Base-by-base conservation (phyloP, 2,888 invertebrate genomes). In the Diloba caeruleocephala region DNA sequence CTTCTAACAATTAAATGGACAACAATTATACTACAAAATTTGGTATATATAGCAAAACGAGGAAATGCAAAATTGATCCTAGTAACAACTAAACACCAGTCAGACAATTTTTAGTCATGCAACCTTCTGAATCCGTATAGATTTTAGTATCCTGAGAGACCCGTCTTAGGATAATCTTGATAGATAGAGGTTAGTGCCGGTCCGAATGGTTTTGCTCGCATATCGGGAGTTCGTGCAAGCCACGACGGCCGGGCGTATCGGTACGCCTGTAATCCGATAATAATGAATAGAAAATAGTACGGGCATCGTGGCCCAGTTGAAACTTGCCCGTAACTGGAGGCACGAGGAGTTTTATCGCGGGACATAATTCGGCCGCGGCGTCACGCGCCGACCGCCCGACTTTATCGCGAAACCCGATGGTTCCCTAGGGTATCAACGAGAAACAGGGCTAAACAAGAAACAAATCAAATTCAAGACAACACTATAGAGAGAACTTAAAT, bases 261-360 rank as follows among this genome's bases (percentile, higher is more conserved):
- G 73, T 72, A 78, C 66, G 73, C 73, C 81, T 67, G 83, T 86
- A 84, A 88, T 85, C 87, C 88, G 87, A 89, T 89, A 88, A 84
- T 87, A 87, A 89, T 85, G 87, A 88, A 85, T 87, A 84, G 85
- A 84, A 85, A 88, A 89, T 86, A 84, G 84, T 82, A 82, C 78
- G 71, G 76, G 77, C 82, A 79, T 84, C 82, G 80, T 83, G 82
- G 83, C 78, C 83, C 79, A 85, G 74, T 85, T 82, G 82, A 81
- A 74, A 77, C 76, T 83, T 82, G 63, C 58, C 77, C 74, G 79
- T 81, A 81, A 87, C 83, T 79, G 79, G 79, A 78, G 79, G 84
- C 85, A 85, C 80, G 85, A 84, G 80, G 75, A 65, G 64, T 81
- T 84, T 84, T 89, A 89, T 89, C 87, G 81, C 78, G 55, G 70